phyloP scores from a whole-genome alignment of 2,888 invertebrate genomes.

The Apamea epomidion region DNA sequence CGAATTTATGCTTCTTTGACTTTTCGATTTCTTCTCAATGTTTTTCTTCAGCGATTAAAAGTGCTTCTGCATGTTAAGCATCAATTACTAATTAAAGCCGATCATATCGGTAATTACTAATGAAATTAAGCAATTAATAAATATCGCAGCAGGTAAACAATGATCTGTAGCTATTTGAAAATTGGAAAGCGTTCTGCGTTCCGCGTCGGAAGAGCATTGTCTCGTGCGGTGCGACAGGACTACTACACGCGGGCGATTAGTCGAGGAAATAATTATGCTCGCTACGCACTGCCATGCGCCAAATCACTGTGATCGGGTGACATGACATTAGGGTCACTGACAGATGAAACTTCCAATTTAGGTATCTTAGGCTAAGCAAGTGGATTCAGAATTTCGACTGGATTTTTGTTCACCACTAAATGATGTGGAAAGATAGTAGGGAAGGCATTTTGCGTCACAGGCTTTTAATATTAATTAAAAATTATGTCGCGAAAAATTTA shows the following conservation, averaged over 20 bases:
- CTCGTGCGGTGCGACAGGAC: slow-evolving; percentile 33
- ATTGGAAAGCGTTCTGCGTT: slow-evolving; percentile 60
- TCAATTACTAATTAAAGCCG: not conserved
- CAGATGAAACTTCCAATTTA: not conserved
- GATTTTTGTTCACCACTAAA: too few species aligned
- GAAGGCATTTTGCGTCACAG: too few species aligned
- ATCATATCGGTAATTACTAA: slow-evolving; percentile 26
- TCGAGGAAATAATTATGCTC: not conserved
- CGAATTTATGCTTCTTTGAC: not conserved
- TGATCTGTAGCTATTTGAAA: slow-evolving; percentile 60
- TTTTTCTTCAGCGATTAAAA: not conserved
- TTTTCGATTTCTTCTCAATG: not conserved
- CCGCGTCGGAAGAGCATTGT: slow-evolving; percentile 62
- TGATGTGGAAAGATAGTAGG: too few species aligned
- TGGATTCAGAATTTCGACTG: too few species aligned
- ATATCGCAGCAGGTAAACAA: slow-evolving; percentile 37
- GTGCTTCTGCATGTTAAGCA: slow-evolving; percentile 6
- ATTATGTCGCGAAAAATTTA: not conserved
- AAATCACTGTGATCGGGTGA: not conserved
- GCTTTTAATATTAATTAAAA: too few species aligned
- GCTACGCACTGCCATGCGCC: slow-evolving; percentile 16
- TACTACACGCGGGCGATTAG: slow-evolving; percentile 29
- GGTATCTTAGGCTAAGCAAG: not conserved
- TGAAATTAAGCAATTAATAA: slow-evolving; percentile 54
- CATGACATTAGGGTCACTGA: not conserved